Percentiles rank a stretch among this genome's conserved stretches.
Evolutionary conservation across 2,113 vertebrate species (phyloP).

Genomic region (Odontophorus gujanensis): DNA sequence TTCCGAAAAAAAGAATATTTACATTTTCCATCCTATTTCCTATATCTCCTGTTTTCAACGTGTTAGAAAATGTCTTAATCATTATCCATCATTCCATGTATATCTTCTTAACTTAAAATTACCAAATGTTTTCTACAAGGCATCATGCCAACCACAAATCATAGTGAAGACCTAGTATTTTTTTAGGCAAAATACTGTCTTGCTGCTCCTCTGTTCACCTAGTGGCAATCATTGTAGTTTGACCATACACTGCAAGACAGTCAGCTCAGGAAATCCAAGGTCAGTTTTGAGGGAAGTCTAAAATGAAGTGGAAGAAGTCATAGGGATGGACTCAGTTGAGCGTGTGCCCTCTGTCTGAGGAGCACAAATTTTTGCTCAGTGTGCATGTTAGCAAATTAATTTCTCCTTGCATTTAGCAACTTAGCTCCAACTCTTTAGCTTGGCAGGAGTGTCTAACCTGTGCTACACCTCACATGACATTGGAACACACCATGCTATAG

Average conservation of each 20-base stretch:
- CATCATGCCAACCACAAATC: not conserved
- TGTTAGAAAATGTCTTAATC: not conserved
- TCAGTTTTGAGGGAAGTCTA: rapidly evolving
- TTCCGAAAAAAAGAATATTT: not conserved
- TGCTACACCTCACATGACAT: not conserved
- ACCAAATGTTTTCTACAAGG: not conserved
- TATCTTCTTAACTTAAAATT: rapidly evolving
- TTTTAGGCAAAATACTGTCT: not conserved
- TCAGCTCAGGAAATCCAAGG: not conserved
- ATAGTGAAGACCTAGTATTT: rapidly evolving
- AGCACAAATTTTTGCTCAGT: not conserved
- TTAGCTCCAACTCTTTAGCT: not conserved
- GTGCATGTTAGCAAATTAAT: not conserved
- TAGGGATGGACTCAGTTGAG: not conserved
- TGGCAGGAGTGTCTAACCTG: rapidly evolving
- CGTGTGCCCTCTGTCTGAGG: not conserved
- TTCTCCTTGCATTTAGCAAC: not conserved
- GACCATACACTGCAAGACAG: not conserved
- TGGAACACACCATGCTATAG: rapidly evolving
- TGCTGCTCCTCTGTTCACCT: not conserved
- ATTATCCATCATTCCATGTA: not conserved
- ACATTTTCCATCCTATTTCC: not conserved
- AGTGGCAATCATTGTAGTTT: rapidly evolving
- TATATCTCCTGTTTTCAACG: not conserved
- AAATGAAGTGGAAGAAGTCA: rapidly evolving